These are phyloP conservation scores for Melanotaenia maccullochi DNA, from an alignment of 2,797 vertebrate genomes.

Conservation along the genomic window DNA sequence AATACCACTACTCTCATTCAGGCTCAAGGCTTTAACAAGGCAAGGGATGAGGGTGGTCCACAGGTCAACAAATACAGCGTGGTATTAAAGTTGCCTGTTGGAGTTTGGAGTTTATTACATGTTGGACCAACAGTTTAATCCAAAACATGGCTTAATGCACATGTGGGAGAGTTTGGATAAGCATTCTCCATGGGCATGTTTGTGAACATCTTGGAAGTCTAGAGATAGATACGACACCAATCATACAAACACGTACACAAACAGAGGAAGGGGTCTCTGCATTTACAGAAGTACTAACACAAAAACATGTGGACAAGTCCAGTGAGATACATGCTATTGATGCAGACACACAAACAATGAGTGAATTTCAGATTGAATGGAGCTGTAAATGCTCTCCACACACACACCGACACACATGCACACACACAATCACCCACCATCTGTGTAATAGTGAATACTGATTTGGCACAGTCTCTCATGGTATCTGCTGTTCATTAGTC, in stretches of 20 bases:
- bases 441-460: constrained; percentile 66
- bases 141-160: constrained; percentile 14
- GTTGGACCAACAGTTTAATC: constrained; percentile 39
- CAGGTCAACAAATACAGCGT: constrained; percentile 33
- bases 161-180: constrained; percentile 8
- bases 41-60: constrained; percentile 8
- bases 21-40: constrained; percentile 19
- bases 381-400: constrained; percentile 35
- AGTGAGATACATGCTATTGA: constrained; percentile 6
- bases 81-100: constrained; percentile 6
- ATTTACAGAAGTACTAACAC: not conserved
- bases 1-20: constrained; percentile 41
- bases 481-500: constrained; percentile 83
- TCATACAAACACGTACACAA: not conserved
- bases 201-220: not conserved
- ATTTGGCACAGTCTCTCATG: constrained; percentile 74
- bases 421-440: constrained; percentile 25
- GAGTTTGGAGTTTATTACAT: constrained; percentile 18
- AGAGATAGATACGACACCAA: not conserved
- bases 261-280: not conserved
- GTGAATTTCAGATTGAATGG: constrained; percentile 41
- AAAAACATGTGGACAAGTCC: constrained; percentile 8
- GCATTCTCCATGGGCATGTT: not conserved
- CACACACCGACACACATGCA: constrained; percentile 13
- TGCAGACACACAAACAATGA: constrained; percentile 21